A percentile compares a stretch with the other conserved stretches of the same genome.
Conservation (phyloP, 2,113 vertebrate genomes). For the Prunella fulvescens region DNA sequence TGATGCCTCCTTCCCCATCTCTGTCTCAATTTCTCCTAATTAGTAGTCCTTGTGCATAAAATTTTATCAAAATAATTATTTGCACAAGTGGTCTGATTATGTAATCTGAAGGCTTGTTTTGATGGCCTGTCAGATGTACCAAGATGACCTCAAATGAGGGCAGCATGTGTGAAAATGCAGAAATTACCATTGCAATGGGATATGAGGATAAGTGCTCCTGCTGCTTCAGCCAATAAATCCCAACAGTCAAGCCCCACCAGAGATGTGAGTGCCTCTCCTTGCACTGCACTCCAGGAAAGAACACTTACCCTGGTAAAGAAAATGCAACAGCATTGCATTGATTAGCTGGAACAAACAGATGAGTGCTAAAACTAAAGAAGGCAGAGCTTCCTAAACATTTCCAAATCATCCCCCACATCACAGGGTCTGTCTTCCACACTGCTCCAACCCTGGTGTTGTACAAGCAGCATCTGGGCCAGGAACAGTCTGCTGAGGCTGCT, state of each 20-base stretch:
- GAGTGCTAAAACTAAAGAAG: background rate
- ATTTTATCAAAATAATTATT: background rate
- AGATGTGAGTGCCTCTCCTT: background rate
- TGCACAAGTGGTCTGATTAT: background rate
- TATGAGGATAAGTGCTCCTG: background rate
- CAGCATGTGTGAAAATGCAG: background rate
- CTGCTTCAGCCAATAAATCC: background rate
- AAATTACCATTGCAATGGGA: background rate
- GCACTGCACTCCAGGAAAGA: background rate
- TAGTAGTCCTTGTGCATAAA: background rate
- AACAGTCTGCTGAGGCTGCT: background rate
- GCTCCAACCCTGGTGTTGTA: no score
- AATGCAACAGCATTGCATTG: background rate
- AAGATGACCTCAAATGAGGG: background rate
- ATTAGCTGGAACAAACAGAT: background rate
- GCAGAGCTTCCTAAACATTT: background rate
- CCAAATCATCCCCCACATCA: background rate
- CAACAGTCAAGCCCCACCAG: accelerated
- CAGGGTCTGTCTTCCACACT: background rate
- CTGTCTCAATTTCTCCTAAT: background rate
- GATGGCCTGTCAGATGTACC: background rate
- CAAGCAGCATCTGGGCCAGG: background rate
- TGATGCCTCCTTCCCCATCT: background rate
- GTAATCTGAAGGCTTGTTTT: background rate
- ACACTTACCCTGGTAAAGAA: background rate